Conservation (phyloP, 2,113 vertebrate genomes). For the Eidolon helvum region DNA sequence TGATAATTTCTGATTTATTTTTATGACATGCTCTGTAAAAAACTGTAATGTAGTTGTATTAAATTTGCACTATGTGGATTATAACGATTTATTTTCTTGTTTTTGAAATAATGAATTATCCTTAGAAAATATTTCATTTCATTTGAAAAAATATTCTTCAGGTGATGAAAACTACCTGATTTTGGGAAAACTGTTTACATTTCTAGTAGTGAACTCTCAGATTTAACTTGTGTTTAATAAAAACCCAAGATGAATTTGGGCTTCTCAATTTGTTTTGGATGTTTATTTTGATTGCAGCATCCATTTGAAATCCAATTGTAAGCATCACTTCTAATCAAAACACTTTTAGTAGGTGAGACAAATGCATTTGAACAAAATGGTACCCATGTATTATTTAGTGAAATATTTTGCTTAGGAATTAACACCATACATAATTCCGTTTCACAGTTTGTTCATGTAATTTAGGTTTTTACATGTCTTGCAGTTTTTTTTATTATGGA, state of each 20-base stretch:
- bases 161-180: background rate
- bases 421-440: constrained; percentile 31
- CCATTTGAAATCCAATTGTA: constrained; percentile 37
- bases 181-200: background rate
- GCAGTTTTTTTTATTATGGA: constrained; percentile 12
- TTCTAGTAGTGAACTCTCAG: background rate
- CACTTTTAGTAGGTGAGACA: constrained; percentile 50
- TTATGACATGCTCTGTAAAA: background rate
- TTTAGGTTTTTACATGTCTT: constrained; percentile 48
- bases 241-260: constrained; percentile 16
- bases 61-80: background rate
- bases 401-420: constrained; percentile 62
- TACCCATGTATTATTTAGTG: constrained; percentile 20
- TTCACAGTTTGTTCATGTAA: constrained; percentile 36
- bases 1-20: constrained; percentile 11
- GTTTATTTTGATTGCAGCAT: constrained; percentile 43
- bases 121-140: constrained; percentile 20
- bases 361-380: constrained; percentile 36
- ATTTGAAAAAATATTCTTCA: background rate
- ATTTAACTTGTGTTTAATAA: background rate
- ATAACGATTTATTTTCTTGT: background rate
- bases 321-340: constrained; percentile 47
- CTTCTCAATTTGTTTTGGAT: constrained; percentile 33
- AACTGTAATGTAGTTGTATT: background rate
- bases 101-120: background rate